Percentiles rank a stretch among this genome's conserved stretches.
Evolutionary conservation across 2,797 vertebrate species (phyloP).

Genomic region (Enteromius afrohamiltoni): DNA sequence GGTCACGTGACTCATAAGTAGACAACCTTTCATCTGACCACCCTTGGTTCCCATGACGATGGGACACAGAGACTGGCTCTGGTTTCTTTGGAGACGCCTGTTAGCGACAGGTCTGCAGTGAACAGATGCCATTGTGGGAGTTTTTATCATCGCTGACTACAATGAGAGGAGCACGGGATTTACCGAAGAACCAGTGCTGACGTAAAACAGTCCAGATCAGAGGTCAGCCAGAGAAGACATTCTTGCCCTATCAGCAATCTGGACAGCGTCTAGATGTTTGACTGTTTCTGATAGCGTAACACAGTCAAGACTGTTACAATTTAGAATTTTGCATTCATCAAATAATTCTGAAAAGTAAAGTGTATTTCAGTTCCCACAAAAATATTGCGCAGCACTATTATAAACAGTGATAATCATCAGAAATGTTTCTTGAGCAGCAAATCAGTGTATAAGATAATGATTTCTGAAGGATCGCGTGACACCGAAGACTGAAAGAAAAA

Average conservation of each 20-base stretch:
- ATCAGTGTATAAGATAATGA: background rate
- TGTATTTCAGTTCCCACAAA: background rate
- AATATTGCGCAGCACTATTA: background rate
- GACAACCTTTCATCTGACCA: background rate
- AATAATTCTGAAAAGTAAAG: background rate
- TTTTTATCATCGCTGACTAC: background rate
- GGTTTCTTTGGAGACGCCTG: conserved; percentile 30
- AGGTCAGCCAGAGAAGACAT: background rate
- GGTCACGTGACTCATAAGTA: background rate
- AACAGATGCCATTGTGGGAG: conserved; percentile 23
- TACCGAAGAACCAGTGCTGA: background rate
- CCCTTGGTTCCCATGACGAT: conserved; percentile 16
- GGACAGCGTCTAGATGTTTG: background rate
- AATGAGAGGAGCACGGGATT: background rate
- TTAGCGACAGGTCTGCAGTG: background rate
- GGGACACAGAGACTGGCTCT: conserved; percentile 1
- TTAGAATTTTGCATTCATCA: background rate
- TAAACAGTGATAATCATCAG: background rate
- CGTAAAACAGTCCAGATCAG: background rate
- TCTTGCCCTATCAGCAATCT: conserved; percentile 1
- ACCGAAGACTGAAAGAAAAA: background rate
- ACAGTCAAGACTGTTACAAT: background rate
- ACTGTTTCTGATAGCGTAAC: background rate
- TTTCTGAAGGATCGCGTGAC: background rate
- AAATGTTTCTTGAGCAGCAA: background rate